Percentiles rank a stretch among this genome's conserved stretches.
Conservation (phyloP, 2,113 vertebrate species). For the Isurus oxyrinchus region DNA sequence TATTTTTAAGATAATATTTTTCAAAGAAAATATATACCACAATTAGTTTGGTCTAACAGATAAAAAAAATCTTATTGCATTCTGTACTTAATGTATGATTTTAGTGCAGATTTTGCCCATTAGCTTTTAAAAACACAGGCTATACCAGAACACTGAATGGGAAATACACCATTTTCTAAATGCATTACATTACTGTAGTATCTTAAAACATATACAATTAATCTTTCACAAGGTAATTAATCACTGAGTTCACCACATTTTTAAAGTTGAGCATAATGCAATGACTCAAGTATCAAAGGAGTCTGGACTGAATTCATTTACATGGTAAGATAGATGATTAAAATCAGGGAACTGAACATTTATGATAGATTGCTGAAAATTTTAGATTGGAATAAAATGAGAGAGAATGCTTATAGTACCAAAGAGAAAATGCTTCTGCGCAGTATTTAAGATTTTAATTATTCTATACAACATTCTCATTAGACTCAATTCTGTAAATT, state of each 20-base stretch:
- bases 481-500: neutral
- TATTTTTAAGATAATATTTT: neutral
- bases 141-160: neutral
- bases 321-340: neutral
- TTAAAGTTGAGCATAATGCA: neutral
- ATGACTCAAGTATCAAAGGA: neutral
- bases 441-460: neutral
- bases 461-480: neutral
- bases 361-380: neutral
- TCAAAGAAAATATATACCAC: neutral
- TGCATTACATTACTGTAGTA: neutral
- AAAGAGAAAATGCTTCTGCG: neutral
- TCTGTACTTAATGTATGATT: too few species aligned
- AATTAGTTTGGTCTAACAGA: neutral
- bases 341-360: constrained; percentile 5
- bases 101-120: constrained; percentile 8
- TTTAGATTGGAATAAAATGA: neutral
- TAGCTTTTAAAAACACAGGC: constrained; percentile 18
- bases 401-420: neutral
- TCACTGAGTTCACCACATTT: neutral
- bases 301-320: neutral
- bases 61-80: neutral
- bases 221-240: neutral
- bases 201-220: too few species aligned
- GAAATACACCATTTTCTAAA: neutral